Evolutionary conservation across 2,888 invertebrate genomes (phyloP), one percentile per base, ranked within the genome.

Genomic region (Hypomecis atomaria): DNA sequence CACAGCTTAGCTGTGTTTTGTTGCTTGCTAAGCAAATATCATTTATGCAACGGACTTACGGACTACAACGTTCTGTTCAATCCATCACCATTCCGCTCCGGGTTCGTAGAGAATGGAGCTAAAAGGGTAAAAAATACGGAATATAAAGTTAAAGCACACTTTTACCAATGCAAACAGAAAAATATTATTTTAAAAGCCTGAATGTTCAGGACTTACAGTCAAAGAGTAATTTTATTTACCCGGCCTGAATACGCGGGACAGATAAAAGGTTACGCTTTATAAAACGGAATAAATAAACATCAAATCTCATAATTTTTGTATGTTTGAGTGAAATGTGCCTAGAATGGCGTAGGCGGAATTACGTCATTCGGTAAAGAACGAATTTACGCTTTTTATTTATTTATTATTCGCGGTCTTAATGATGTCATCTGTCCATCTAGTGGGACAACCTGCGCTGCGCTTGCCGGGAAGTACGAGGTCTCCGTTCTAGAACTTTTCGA

Each of bases 171-270:
- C 56, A 47, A 56, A 56, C 56, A 47, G n/a, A 56, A 40, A 55
- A 56, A 56, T 56, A 56, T 56, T 56, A 47, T 48, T 56, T 47
- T 37, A 40, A 45, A 55, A 55, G 34, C 11, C 13, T 37, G 13
- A 45, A 37, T 55, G 34, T 45, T 55, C 42, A 34, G 33, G 23
- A 23, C 23, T 23, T 37, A 44, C 36, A 56, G 45, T 56, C 23
- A 56, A 56, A 56, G 56, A 45, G 56, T 47, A 47, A 56, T 56
- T 38, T 48, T 56, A 56, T 56, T 56, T 47, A 48, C 56, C 47
- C 33, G 4, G 56, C 47, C 7, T n/a, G 37, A 38, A 38, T 56
- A 40, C 44, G 47, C 23, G 56, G 38, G 38, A n/a, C 56, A 40
- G 47, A 56, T 56, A 56, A 56, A 56, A 56, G 38, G 47, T 56